These are phyloP conservation scores for Xyliphius kryptos DNA, from an alignment of 2,113 vertebrate species.

Conservation along the genomic window DNA sequence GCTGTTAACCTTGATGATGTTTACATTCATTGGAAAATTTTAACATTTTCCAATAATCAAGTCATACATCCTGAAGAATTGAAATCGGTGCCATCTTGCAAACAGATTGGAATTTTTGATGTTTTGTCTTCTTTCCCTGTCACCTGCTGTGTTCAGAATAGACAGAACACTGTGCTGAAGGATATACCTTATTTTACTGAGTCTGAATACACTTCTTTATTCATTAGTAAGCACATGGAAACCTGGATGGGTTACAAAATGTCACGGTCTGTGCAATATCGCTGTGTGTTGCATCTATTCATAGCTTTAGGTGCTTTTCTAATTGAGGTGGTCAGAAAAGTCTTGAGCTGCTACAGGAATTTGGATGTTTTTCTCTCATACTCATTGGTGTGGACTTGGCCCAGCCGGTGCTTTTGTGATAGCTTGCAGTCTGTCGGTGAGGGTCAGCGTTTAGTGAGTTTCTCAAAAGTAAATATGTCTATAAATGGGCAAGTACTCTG, in stretches of 20 bases:
- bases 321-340: constrained; percentile 11
- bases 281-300: no score
- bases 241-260: neutral
- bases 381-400: constrained; percentile 51
- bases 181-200: neutral
- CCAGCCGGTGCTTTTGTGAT: constrained; percentile 49
- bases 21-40: constrained; percentile 21
- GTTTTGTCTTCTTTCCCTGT: constrained; percentile 15
- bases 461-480: constrained; percentile 71
- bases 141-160: no score
- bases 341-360: constrained; percentile 51
- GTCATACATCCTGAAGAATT: constrained; percentile 29
- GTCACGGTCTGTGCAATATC: neutral
- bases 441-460: constrained; percentile 60
- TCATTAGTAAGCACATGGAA: neutral
- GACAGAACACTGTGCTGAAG: neutral
- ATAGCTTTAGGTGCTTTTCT: constrained; percentile 24
- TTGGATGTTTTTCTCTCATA: constrained; percentile 59
- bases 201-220: neutral
- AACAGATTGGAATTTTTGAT: constrained; percentile 29
- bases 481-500: constrained; percentile 68
- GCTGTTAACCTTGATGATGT: constrained; percentile 10
- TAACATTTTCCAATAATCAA: constrained; percentile 19
- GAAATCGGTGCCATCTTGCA: constrained; percentile 27
- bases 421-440: constrained; percentile 51